Evolutionary conservation across 2,888 invertebrate species (phyloP).

Genomic region (Lagria hirta): DNA sequence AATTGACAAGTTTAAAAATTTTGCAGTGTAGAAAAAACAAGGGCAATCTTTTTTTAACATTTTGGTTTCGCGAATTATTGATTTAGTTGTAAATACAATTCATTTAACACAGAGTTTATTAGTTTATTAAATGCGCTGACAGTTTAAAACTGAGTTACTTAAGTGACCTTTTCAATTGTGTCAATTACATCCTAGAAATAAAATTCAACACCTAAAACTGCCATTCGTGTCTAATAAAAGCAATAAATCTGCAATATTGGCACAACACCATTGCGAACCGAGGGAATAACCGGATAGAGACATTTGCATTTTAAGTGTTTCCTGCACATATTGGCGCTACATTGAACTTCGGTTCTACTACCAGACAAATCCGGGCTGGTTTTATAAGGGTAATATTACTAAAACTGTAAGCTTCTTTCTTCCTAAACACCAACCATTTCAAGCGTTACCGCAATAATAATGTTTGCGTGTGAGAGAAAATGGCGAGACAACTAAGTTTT

Average conservation of each 20-base stretch:
- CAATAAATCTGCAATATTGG: constrained; percentile 44
- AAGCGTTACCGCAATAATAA: constrained; percentile 20
- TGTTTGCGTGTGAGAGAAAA: constrained; percentile 20
- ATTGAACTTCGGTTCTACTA: constrained; percentile 35
- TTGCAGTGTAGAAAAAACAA: too few species aligned
- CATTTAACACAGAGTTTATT: too few species aligned
- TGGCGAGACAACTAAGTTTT: too few species aligned
- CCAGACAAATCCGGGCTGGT: constrained; percentile 30
- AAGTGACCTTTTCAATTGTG: too few species aligned
- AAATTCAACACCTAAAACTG: too few species aligned
- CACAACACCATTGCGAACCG: constrained; percentile 33
- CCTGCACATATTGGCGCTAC: constrained; percentile 47
- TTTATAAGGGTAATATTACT: constrained; percentile 33
- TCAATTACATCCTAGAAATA: too few species aligned
- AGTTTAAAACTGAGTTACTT: too few species aligned
- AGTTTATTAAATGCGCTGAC: too few species aligned
- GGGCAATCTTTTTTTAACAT: too few species aligned
- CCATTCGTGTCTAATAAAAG: constrained; percentile 41
- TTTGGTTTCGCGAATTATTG: too few species aligned
- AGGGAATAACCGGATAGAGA: constrained; percentile 44
- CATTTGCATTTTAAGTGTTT: constrained; percentile 55
- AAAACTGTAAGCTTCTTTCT: constrained; percentile 28
- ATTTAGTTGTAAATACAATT: too few species aligned
- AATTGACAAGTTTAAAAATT: too few species aligned
- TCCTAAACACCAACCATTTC: constrained; percentile 21